Percentiles rank a stretch among this genome's conserved stretches.
phyloP scores from a whole-genome alignment of 2,113 vertebrate genomes.

The Pimephales promelas region DNA sequence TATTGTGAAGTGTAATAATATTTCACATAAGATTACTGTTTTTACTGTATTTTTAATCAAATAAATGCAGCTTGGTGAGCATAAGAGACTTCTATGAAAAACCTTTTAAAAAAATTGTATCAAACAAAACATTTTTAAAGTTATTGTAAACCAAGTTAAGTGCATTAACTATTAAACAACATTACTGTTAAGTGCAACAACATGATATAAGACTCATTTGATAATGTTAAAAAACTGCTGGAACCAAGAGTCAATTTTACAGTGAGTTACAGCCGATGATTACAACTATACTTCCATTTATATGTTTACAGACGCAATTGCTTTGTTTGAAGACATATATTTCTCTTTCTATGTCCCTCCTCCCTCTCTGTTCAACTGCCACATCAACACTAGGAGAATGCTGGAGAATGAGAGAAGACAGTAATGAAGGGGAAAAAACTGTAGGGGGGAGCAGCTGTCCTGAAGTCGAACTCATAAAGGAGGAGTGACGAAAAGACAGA shows the following conservation, averaged over 20 bases:
- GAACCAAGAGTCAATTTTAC: background rate
- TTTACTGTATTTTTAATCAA: background rate
- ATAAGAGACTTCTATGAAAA: background rate
- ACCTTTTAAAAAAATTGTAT: background rate
- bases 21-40: too few species aligned
- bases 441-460: conserved; percentile 39
- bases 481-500: conserved; percentile 43
- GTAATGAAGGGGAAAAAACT: conserved; percentile 32
- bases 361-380: conserved; percentile 47
- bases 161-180: too few species aligned
- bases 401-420: conserved; percentile 47
- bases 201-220: too few species aligned
- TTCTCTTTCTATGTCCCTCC: background rate
- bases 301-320: background rate
- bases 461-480: conserved; percentile 41
- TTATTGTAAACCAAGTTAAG: background rate
- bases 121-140: background rate
- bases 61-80: background rate
- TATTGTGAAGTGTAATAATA: too few species aligned
- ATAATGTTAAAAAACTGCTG: background rate
- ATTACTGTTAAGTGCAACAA: too few species aligned
- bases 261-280: background rate
- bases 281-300: background rate
- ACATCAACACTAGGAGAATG: conserved; percentile 57
- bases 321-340: conserved; percentile 9